A percentile compares a stretch with the other conserved stretches of the same genome.
phyloP scores from a whole-genome alignment of 2,113 vertebrate species.

The Chloebia gouldiae region DNA sequence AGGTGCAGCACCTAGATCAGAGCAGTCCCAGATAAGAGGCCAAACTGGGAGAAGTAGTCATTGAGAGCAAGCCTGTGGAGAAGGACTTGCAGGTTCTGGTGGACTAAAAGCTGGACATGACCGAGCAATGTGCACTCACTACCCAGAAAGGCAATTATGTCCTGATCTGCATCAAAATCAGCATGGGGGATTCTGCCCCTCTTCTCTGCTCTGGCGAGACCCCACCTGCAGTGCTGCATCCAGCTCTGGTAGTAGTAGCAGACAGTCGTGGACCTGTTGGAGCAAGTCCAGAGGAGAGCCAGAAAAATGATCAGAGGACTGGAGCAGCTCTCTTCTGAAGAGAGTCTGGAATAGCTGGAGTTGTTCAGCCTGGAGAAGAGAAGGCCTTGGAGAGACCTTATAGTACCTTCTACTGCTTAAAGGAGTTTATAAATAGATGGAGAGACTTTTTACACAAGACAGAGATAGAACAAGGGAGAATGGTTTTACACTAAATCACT shows the following conservation, averaged over 20 bases:
- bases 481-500: not conserved
- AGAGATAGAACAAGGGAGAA: not conserved
- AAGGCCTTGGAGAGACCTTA: not conserved
- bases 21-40: not conserved
- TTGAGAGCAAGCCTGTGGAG: not conserved
- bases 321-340: not conserved
- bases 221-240: not conserved
- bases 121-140: not conserved
- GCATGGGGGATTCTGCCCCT: fast-evolving
- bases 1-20: not conserved
- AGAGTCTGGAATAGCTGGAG: not conserved
- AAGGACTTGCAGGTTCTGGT: not conserved
- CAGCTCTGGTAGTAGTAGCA: not conserved
- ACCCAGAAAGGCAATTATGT: not conserved
- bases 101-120: not conserved
- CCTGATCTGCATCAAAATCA: not conserved
- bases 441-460: not conserved
- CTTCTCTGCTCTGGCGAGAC: not conserved
- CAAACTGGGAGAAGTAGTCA: not conserved
- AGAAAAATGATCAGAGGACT: not conserved
- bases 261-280: not conserved
- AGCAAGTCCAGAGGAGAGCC: not conserved
- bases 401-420: not conserved
- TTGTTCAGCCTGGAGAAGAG: not conserved
- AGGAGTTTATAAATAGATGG: not conserved